Evolutionary conservation across 2,113 vertebrate species (phyloP).

Genomic region (Zosterops pallidus): DNA sequence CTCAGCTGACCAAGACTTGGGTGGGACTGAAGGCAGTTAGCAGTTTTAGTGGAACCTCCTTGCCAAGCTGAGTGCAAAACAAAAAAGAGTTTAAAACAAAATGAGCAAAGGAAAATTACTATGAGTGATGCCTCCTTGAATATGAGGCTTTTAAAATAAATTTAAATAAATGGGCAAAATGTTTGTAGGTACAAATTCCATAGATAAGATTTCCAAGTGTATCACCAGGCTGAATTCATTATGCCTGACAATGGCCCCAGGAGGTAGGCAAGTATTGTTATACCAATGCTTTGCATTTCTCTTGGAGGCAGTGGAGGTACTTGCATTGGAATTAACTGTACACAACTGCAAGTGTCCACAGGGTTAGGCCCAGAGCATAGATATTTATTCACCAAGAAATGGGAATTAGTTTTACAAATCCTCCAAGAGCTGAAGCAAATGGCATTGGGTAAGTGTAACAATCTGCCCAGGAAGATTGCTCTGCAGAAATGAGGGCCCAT

Average conservation of each 20-base stretch:
- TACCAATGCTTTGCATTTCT: background rate
- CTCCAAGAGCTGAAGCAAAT: background rate
- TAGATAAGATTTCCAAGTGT: background rate
- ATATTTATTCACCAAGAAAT: background rate
- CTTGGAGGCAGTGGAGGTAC: background rate
- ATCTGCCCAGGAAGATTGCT: background rate
- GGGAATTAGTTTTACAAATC: background rate
- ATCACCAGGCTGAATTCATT: background rate
- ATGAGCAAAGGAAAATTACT: background rate
- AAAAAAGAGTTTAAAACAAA: background rate
- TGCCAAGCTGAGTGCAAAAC: background rate
- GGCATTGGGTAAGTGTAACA: accelerated
- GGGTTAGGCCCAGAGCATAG: background rate
- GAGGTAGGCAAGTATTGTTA: slow-evolving; percentile 6
- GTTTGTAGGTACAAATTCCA: background rate
- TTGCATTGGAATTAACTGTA: background rate
- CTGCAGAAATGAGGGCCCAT: background rate
- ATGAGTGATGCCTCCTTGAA: background rate
- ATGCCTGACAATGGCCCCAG: background rate
- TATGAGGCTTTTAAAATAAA: background rate
- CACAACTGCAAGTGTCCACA: background rate
- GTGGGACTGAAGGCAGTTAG: background rate
- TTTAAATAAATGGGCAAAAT: background rate
- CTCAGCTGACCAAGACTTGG: background rate
- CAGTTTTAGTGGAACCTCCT: background rate